These are phyloP conservation scores for Cephalopholis sonnerati DNA, from an alignment of 2,113 vertebrate genomes.

Conservation along the genomic window DNA sequence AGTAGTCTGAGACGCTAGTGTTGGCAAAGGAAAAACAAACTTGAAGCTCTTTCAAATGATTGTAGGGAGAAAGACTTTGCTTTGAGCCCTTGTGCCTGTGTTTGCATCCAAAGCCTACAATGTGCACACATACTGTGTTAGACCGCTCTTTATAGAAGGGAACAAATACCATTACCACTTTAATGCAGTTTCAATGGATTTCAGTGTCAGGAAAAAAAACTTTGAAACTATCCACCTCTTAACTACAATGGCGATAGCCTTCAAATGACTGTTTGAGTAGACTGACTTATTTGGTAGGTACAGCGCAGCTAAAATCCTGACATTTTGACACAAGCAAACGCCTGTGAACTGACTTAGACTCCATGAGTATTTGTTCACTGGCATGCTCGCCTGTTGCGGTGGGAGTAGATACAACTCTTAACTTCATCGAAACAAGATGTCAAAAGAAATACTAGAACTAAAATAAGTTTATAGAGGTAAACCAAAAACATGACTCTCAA, in stretches of 20 bases:
- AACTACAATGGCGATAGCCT: slow-evolving; percentile 13
- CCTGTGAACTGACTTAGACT: not conserved
- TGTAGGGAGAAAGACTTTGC: slow-evolving; percentile 70
- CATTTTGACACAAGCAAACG: slow-evolving; percentile 8
- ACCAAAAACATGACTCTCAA: not conserved
- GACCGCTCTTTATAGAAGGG: slow-evolving; percentile 42
- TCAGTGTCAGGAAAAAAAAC: slow-evolving; percentile 21
- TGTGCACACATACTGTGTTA: slow-evolving; percentile 25
- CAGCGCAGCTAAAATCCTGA: not conserved
- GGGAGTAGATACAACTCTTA: not conserved
- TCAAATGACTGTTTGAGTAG: slow-evolving; percentile 26
- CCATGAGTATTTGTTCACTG: not conserved
- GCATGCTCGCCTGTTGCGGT: not conserved
- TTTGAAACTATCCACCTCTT: slow-evolving; percentile 26
- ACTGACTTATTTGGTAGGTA: not conserved
- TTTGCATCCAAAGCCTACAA: slow-evolving; percentile 57
- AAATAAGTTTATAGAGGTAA: not conserved
- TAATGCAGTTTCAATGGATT: slow-evolving; percentile 43
- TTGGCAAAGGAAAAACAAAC: slow-evolving; percentile 86
- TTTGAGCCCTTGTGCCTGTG: slow-evolving; percentile 64
- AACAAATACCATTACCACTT: slow-evolving; percentile 49
- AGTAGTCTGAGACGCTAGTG: slow-evolving; percentile 76
- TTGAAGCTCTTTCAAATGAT: slow-evolving; percentile 81
- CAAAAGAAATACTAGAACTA: not conserved
- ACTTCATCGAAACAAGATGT: not conserved